Percentiles rank a stretch among this genome's conserved stretches.
These are phyloP conservation scores for Lasioglossum malachurum DNA, from an alignment of 2,888 invertebrate species.

Conservation along the genomic window DNA sequence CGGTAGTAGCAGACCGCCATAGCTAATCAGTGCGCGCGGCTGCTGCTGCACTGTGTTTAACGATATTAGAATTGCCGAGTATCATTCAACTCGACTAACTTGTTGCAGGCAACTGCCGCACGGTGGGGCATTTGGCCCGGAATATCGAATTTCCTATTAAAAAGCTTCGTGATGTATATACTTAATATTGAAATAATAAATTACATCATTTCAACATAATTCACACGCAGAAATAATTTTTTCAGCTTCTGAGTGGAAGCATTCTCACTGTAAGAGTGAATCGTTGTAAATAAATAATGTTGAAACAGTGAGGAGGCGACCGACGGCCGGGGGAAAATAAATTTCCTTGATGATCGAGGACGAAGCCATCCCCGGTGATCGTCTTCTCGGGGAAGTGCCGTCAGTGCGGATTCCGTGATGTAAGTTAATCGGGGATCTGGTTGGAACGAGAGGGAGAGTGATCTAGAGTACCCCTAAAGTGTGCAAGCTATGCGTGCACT, in stretches of 20 bases:
- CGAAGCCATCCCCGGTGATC: not conserved
- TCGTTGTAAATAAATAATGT: not conserved
- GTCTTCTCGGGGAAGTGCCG: not conserved
- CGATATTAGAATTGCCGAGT: not conserved
- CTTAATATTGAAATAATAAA: no score
- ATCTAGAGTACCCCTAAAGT: constrained; percentile 39
- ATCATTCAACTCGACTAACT: not conserved
- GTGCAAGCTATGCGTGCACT: constrained; percentile 60
- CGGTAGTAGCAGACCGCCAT: not conserved
- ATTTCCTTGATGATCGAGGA: not conserved
- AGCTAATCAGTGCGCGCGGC: not conserved
- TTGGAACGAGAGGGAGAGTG: constrained; percentile 60
- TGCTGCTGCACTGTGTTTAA: not conserved
- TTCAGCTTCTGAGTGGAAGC: no score
- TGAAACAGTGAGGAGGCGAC: not conserved
- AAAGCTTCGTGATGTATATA: no score
- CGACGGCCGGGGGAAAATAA: not conserved
- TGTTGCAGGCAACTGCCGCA: not conserved
- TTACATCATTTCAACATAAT: no score
- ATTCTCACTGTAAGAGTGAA: not conserved
- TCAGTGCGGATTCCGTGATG: constrained; percentile 34
- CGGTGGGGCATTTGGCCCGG: no score
- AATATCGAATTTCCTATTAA: no score
- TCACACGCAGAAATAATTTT: no score
- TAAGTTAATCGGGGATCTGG: constrained; percentile 53